Evolutionary conservation across 1,140 invertebrate species (phyloP), one percentile per base, ranked within the genome.

Genomic region (Eumeta japonica): DNA sequence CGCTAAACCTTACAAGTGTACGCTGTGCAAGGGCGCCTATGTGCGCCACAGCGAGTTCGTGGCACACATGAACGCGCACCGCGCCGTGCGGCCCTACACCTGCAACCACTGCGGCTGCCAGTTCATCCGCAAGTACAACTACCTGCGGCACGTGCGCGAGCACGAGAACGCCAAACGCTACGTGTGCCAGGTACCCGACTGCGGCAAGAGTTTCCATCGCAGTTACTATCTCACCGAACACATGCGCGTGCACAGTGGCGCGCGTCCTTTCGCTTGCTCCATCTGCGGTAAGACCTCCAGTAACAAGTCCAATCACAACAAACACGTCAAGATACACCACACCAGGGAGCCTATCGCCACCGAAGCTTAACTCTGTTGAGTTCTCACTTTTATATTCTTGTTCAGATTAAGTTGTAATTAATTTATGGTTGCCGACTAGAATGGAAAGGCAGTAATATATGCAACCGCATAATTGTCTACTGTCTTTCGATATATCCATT

Each of bases 81-180:
- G 85, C 41, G 84, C 86, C 36, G 82, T 89, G 20, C 80, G 85
- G 37, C 88, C 88, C 1, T 94, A 90, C 64, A 90, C 89, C 1
- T 94, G 91, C 64, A 94, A 95, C 55, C 88, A 92, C 62, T 97
- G 94, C 64, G 93, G 91, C 16, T 90, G 91, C 30, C 88, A 92
- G 56, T 97, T 97, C 64, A 94, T 92, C 35, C 81, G 91, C 13
- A 93, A 94, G 58, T 93, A 92, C 61, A 95, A 94, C 61, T 89
- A 94, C 55, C 81, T 92, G 56, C 82, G 92, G 28, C 94, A 96
- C 63, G 87, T 92, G 3, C 81, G 89, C 24, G 92, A 94, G 56
- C 93, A 97, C 70, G 89, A 90, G 39, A 87, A 84, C 36, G 89
- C 85, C 37, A 96, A 96, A 75, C 86, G 86, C 31, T 92, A 88